Evolutionary conservation across 2,888 invertebrate species (phyloP).

Genomic region (Drepana falcataria): DNA sequence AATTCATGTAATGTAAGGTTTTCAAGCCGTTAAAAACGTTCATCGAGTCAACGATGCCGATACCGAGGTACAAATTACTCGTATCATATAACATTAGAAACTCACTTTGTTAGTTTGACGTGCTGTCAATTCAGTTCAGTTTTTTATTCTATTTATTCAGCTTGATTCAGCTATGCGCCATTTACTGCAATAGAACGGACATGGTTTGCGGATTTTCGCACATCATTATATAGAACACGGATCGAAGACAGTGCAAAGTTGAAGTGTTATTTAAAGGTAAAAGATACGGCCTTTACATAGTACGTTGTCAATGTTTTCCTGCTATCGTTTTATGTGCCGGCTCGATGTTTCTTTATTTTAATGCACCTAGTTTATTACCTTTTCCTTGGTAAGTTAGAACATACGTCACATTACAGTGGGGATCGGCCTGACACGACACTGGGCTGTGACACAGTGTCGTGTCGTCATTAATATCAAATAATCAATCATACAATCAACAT

Average conservation of each 20-base stretch:
- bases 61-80: slow-evolving; percentile 46
- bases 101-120: slow-evolving; percentile 53
- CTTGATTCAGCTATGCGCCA: slow-evolving; percentile 74
- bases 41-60: slow-evolving; percentile 38
- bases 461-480: slow-evolving; percentile 23
- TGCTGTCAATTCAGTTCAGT: slow-evolving; percentile 66
- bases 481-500: slow-evolving; percentile 26
- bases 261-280: slow-evolving; percentile 28
- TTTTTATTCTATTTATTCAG: slow-evolving; percentile 74
- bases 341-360: slow-evolving; percentile 47
- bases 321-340: slow-evolving; percentile 55
- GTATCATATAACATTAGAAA: slow-evolving; percentile 34
- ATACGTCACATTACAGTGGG: slow-evolving; percentile 23
- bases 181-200: slow-evolving; percentile 67
- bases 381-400: slow-evolving; percentile 35
- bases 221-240: slow-evolving; percentile 50
- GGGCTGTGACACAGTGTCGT: slow-evolving; percentile 3
- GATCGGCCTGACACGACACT: not conserved
- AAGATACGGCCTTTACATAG: slow-evolving; percentile 28
- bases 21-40: slow-evolving; percentile 46
- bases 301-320: slow-evolving; percentile 32
- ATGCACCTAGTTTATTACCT: slow-evolving; percentile 38
- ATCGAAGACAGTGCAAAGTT: slow-evolving; percentile 42
- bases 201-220: slow-evolving; percentile 56
- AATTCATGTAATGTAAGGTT: slow-evolving; percentile 59